These are phyloP conservation scores for Drosophila sordidula DNA, from an alignment of 2,888 invertebrate genomes.

Conservation along the genomic window DNA sequence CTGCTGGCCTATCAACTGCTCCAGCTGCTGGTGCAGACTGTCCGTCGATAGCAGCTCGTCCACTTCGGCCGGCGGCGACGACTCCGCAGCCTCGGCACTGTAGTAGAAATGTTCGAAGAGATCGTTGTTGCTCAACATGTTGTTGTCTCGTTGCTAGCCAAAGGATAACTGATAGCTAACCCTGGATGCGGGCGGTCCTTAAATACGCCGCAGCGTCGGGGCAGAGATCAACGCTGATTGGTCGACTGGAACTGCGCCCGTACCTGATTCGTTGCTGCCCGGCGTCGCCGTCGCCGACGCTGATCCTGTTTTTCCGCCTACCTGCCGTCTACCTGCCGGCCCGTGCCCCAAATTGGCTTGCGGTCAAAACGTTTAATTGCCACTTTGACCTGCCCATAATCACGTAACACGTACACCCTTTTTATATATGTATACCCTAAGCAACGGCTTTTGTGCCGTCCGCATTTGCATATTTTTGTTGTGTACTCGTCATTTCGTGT, in stretches of 20 bases:
- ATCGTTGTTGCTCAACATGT: slow-evolving; percentile 65
- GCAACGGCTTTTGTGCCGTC: background rate
- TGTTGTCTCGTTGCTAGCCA: slow-evolving; percentile 29
- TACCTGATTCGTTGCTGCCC: slow-evolving; percentile 80
- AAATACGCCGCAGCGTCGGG: slow-evolving; percentile 40
- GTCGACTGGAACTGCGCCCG: slow-evolving; percentile 26
- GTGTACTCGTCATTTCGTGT: slow-evolving; percentile 32
- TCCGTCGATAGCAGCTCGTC: slow-evolving; percentile 41
- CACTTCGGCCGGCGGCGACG: slow-evolving; percentile 7
- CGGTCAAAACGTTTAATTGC: slow-evolving; percentile 83
- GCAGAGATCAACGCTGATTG: slow-evolving; percentile 56
- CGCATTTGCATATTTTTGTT: background rate
- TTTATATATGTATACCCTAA: background rate
- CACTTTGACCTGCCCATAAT: slow-evolving; percentile 57
- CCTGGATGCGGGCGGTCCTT: slow-evolving; percentile 17
- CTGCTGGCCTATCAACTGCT: slow-evolving; percentile 56
- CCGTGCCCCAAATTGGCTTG: slow-evolving; percentile 81
- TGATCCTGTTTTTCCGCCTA: slow-evolving; percentile 42
- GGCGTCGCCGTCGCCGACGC: background rate
- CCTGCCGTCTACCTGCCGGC: slow-evolving; percentile 11
- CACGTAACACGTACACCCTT: slow-evolving; percentile 1
- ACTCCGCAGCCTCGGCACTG: slow-evolving; percentile 27
- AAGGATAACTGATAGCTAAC: slow-evolving; percentile 65
- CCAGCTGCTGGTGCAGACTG: slow-evolving; percentile 54
- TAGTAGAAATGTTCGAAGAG: slow-evolving; percentile 61